Conservation (phyloP, 2,888 invertebrate genomes). For the Azorinus chamasolen region DNA sequence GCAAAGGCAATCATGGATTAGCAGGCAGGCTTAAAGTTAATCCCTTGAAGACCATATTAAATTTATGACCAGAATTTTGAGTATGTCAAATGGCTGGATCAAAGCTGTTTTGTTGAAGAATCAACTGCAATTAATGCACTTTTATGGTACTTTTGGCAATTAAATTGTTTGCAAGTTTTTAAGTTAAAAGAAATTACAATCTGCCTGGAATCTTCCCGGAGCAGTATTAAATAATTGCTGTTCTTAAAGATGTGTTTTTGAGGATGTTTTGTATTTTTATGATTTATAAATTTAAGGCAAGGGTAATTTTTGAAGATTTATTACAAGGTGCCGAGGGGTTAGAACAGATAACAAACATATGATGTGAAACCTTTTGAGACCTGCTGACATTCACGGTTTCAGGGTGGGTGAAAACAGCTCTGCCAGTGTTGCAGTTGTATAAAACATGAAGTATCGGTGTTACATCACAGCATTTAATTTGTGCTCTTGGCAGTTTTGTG, state of each 20-base stretch:
- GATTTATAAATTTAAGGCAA: too few relatives aligned
- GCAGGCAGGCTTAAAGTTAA: too few relatives aligned
- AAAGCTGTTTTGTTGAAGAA: background rate
- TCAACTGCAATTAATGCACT: background rate
- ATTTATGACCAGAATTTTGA: background rate
- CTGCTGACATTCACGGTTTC: slow-evolving; percentile 6
- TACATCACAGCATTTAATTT: slow-evolving; percentile 1
- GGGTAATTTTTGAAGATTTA: slow-evolving; percentile 42
- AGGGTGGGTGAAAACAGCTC: background rate
- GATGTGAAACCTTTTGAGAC: background rate
- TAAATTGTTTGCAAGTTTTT: slow-evolving; percentile 15
- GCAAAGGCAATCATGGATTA: too few relatives aligned
- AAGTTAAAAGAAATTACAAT: slow-evolving; percentile 10
- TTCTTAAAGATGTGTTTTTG: too few relatives aligned
- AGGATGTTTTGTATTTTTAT: too few relatives aligned
- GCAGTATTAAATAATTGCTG: too few relatives aligned
- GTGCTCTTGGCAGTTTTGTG: too few relatives aligned
- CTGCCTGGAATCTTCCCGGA: too few relatives aligned
- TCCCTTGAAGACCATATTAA: background rate
- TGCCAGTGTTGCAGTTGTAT: too few relatives aligned
- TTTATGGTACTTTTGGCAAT: slow-evolving; percentile 1
- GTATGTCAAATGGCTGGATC: background rate
- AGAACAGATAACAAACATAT: slow-evolving; percentile 10
- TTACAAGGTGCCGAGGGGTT: slow-evolving; percentile 34
- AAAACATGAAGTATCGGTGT: background rate